Percentiles rank a stretch among this genome's conserved stretches.
These are phyloP conservation scores for Crossaster papposus DNA, from an alignment of 53 echinoderm and acorn worm species.

Conservation along the genomic window DNA sequence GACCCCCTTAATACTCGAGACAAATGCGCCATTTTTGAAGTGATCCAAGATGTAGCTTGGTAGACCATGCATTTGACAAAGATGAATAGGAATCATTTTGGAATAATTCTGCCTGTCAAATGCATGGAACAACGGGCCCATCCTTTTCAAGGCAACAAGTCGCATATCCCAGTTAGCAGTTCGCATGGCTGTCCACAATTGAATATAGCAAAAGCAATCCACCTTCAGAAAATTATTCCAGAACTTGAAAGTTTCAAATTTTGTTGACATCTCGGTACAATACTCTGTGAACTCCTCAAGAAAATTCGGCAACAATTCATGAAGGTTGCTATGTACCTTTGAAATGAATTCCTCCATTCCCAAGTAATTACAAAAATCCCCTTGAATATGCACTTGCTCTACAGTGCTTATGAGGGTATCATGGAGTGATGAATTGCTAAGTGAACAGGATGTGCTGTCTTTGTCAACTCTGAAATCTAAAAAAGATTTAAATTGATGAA, in stretches of 20 bases:
- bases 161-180: slow-evolving; percentile 63
- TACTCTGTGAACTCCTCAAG: slow-evolving; percentile 54
- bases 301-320: slow-evolving; percentile 6
- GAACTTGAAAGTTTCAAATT: slow-evolving; percentile 68
- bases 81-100: slow-evolving; percentile 59
- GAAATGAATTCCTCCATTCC: slow-evolving; percentile 55
- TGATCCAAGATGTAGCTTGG: slow-evolving; percentile 56
- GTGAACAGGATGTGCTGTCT: neutral
- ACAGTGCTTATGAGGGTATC: slow-evolving; percentile 26
- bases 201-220: slow-evolving; percentile 61
- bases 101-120: slow-evolving; percentile 74
- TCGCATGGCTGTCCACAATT: slow-evolving; percentile 62
- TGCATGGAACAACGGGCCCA: slow-evolving; percentile 71
- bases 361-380: slow-evolving; percentile 41
- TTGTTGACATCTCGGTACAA: slow-evolving; percentile 50
- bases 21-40: slow-evolving; percentile 72
- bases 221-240: slow-evolving; percentile 65
- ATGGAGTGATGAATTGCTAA: slow-evolving; percentile 49
- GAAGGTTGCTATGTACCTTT: slow-evolving; percentile 1
- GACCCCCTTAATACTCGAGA: slow-evolving; percentile 58
- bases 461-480: too few species aligned
- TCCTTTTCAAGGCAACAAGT: slow-evolving; percentile 58
- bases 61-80: slow-evolving; percentile 51
- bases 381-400: slow-evolving; percentile 15
- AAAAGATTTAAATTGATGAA: too few species aligned